phyloP scores from a whole-genome alignment of 2,888 invertebrate genomes.

The Ceriagrion tenellum region DNA sequence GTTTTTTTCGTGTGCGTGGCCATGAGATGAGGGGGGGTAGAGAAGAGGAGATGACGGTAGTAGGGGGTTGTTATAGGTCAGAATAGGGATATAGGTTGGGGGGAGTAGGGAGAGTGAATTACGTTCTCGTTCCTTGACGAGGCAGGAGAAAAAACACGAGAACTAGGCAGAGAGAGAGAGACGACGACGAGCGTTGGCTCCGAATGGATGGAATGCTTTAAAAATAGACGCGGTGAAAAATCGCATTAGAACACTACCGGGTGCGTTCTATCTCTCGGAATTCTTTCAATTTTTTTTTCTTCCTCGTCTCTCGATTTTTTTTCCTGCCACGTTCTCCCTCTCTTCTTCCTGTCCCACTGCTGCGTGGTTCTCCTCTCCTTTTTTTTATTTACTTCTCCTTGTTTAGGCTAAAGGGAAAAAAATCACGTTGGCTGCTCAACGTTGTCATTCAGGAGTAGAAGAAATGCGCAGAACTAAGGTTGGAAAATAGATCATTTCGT shows the following conservation, averaged over 20 bases:
- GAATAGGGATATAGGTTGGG: not conserved
- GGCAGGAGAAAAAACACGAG: constrained; percentile 67
- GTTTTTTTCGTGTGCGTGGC: not conserved
- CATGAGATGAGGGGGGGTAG: too few species aligned
- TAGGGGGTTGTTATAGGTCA: not conserved
- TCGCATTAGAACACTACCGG: constrained; percentile 31
- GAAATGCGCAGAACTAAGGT: too few species aligned
- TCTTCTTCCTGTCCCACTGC: not conserved
- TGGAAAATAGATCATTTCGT: too few species aligned
- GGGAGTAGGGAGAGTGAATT: not conserved
- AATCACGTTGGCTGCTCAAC: not conserved
- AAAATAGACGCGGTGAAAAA: constrained; percentile 25
- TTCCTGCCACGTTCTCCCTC: not conserved
- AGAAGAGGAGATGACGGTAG: too few species aligned
- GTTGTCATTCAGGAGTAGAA: not conserved
- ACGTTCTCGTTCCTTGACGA: constrained; percentile 21
- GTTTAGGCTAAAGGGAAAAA: not conserved
- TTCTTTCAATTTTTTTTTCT: not conserved
- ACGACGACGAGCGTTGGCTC: not conserved
- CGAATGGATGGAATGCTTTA: constrained; percentile 18
- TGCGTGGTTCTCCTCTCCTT: not conserved
- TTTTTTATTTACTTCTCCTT: not conserved
- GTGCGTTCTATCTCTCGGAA: not conserved
- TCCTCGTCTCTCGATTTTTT: not conserved
- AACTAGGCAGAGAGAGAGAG: constrained; percentile 69